Base-by-base conservation (phyloP, 2,797 vertebrate species). In the Orestias chungarensis region DNA sequence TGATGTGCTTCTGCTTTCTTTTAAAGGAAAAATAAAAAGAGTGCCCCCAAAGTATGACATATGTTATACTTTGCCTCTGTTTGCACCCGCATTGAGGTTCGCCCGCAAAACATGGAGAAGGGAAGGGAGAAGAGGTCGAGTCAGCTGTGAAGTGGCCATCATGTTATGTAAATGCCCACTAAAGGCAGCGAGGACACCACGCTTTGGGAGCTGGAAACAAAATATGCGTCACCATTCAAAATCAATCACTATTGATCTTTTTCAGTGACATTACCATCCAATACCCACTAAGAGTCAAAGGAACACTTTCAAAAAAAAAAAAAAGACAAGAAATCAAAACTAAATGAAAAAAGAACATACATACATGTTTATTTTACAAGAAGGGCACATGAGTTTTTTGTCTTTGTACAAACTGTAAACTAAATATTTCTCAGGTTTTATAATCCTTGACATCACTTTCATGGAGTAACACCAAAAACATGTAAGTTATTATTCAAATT, bases 301-400 rank as follows among this genome's bases (percentile, higher is more conserved):
- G 47, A 55, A 73, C 64, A 71, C 6, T 50, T 17, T 35, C 17
- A 66, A 42, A 44, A 70, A 67, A 10, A 71, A 70, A 49, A 54
- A 50, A 66, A 77, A 79, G 71, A 71, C 43, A 64, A 84, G 44
- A 70, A 75, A 84, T 15, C 54, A 43, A 66, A 62, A 71, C 40
- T 29, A 1, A 42, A 73, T 84, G 73, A 86, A 82, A 90, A 80
- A 88, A 87, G 70, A 82, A 86, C 50, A 88, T 80, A 90, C 91
- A 91, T 91, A 89, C 81, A 93, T 85, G 69, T 94, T 94, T 94
- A 93, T 94, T 95, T 91, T 90, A 92, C 91, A 93, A 89, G 91
- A 93, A 94, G 92, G 89, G 88, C 89, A 92, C 82, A 78, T 92
- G 75, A 77, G 73, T 75, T 74, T 77, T 64, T 64, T 64, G 38